Evolutionary conservation across 2,797 vertebrate species (phyloP).

Genomic region (Taenioides sp.): DNA sequence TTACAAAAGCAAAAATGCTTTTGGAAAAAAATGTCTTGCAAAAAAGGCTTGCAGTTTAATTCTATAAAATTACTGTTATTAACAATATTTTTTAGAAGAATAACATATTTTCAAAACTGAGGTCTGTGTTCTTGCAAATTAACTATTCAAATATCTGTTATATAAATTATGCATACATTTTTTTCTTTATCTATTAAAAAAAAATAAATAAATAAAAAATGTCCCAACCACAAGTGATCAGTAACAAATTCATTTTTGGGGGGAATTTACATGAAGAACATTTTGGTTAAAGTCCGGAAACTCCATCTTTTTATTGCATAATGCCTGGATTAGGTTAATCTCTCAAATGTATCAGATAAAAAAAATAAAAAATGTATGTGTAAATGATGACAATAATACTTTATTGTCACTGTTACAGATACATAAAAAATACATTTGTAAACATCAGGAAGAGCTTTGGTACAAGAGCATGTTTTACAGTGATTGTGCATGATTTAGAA

Average conservation of each 20-base stretch:
- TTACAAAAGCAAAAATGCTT: no score
- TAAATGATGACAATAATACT: constrained; percentile 36
- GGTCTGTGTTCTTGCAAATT: no score
- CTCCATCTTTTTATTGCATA: neutral
- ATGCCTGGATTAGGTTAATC: neutral
- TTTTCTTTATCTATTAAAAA: no score
- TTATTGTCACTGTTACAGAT: constrained; percentile 70
- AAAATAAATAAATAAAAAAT: neutral
- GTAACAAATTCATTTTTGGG: neutral
- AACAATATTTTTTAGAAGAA: no score
- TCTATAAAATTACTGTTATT: no score
- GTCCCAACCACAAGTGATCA: neutral
- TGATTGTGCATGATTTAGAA: constrained; percentile 67
- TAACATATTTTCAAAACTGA: no score
- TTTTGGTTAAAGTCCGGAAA: neutral
- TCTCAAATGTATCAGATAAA: neutral
- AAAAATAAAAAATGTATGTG: neutral
- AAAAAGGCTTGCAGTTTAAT: no score
- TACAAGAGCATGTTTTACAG: constrained; percentile 77
- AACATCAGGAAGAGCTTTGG: constrained; percentile 81
- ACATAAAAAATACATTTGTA: constrained; percentile 82
- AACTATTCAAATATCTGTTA: no score
- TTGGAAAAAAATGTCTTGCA: no score
- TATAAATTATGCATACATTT: no score
- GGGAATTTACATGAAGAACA: neutral